These are phyloP conservation scores for Hippolais icterina DNA, from an alignment of 2,113 vertebrate genomes.

Conservation along the genomic window DNA sequence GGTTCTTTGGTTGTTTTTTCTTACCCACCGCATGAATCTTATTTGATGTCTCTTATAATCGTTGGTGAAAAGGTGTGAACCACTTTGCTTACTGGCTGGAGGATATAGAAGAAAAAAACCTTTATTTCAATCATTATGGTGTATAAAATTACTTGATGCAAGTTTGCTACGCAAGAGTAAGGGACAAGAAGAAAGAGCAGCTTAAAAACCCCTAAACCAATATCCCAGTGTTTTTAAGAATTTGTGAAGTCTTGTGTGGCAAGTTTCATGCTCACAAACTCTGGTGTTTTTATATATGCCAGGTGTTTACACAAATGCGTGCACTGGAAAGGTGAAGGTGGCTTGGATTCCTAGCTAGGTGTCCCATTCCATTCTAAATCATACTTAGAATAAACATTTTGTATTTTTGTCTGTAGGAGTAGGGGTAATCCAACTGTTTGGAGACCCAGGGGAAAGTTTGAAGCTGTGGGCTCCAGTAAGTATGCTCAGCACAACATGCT, in stretches of 20 bases:
- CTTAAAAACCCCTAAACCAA: neutral
- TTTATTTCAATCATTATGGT: neutral
- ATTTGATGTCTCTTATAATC: neutral
- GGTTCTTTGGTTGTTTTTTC: neutral
- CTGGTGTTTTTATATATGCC: rapidly evolving
- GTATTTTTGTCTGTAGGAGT: neutral
- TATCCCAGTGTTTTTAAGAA: neutral
- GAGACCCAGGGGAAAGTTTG: neutral
- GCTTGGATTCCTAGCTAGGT: rapidly evolving
- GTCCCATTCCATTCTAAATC: neutral
- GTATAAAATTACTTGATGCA: neutral
- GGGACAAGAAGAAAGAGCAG: neutral
- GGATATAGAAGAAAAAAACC: neutral
- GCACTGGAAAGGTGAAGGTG: neutral
- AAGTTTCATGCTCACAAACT: neutral
- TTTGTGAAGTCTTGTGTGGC: neutral
- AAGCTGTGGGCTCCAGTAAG: neutral
- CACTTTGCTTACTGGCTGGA: neutral
- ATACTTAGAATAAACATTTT: neutral
- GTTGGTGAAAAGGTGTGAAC: neutral
- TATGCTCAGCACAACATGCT: rapidly evolving
- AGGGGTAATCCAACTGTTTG: neutral
- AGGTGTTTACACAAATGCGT: too few species aligned
- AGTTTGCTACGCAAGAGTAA: neutral
- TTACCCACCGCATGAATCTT: neutral